Base-by-base conservation (phyloP, 2,113 vertebrate species). In the Malurus melanocephalus region DNA sequence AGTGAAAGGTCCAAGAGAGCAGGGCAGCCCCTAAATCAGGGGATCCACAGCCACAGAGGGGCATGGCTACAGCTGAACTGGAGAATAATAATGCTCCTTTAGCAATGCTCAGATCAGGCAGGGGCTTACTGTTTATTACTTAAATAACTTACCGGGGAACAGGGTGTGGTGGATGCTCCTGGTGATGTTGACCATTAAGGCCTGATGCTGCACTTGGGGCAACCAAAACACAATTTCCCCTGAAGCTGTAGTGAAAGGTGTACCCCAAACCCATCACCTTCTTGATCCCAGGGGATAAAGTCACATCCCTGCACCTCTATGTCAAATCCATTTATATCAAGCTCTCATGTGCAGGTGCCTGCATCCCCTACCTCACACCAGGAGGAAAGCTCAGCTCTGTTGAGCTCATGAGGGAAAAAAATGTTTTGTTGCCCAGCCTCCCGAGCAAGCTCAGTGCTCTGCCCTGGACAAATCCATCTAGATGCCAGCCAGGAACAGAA, bases 401-500 rank as follows among this genome's bases (percentile, higher is more conserved):
- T 9, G 38, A 52, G 22, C n/a, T 66, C 45, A 23, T 15, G 7
- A 56, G 14, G 5, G 21, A 51, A 30, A 59, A 62, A 35, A 52
- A 57, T 30, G 5, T 30, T 20, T 2, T 30, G 35, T 7, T 42
- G 26, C 16, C 11, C 68, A 52, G 48, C 9, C 4, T 56, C 16
- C n/a, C 1, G 3, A 67, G 57, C 22, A 12, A 21, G 40, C 35
- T 26, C 2, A 1, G 28, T 16, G 24, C 8, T 56, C n/a, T 18
- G 23, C 2, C 7, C 43, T 24, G 40, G 26, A 26, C 13, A 68
- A 68, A 57, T 26, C 40, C 2, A 0, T 1, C 4, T 0, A 2
- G 22, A 48, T 5, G 9, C 6, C 1, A 9, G 38, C 2, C 2
- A 1, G 45, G 32, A 55, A 49, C n/a, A 81, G 52, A 72, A 78